A percentile compares a stretch with the other conserved stretches of the same genome.
Conservation (phyloP, 2,113 vertebrate genomes). For the Solenodon paradoxus region DNA sequence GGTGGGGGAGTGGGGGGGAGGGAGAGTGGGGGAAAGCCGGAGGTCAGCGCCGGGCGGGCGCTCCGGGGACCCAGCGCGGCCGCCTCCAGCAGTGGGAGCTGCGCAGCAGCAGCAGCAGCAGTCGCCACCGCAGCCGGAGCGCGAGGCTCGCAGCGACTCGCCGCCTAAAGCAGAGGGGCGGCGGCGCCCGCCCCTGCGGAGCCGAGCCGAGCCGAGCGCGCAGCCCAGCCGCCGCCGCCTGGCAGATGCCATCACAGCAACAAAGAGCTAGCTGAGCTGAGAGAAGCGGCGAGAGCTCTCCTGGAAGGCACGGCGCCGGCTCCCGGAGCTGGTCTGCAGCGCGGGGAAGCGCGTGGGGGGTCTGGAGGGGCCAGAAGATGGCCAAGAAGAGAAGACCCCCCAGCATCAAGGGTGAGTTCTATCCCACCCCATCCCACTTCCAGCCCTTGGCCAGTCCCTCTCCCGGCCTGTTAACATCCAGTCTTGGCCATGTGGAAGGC, state of each 20-base stretch:
- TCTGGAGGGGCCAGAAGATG: slow-evolving; percentile 70
- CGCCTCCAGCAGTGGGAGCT: slow-evolving; percentile 26
- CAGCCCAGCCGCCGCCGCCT: slow-evolving; percentile 46
- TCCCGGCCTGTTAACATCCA: slow-evolving; percentile 41
- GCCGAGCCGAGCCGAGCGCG: slow-evolving; percentile 30
- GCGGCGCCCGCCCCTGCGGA: slow-evolving; percentile 44
- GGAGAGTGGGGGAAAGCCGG: slow-evolving; percentile 1
- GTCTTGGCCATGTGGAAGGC: slow-evolving; percentile 23
- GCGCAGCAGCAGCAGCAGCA: neutral
- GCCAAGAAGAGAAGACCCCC: slow-evolving; percentile 78
- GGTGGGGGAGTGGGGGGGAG: slow-evolving; percentile 10
- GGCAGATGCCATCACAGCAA: slow-evolving; percentile 82
- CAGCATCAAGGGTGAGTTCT: slow-evolving; percentile 79
- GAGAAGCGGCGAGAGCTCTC: slow-evolving; percentile 25
- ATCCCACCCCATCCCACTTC: neutral
- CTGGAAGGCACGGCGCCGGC: neutral
- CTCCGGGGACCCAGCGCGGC: slow-evolving; percentile 49
- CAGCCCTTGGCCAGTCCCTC: neutral
- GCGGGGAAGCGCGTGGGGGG: neutral
- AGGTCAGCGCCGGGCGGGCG: slow-evolving; percentile 56
- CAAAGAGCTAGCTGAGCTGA: slow-evolving; percentile 80
- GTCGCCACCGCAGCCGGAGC: neutral
- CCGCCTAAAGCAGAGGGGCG: slow-evolving; percentile 1
- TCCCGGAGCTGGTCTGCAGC: neutral
- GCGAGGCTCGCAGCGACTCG: neutral